A percentile compares a stretch with the other conserved stretches of the same genome.
phyloP scores from a whole-genome alignment of 2,797 vertebrate species.

The Rhyacichthys aspro region DNA sequence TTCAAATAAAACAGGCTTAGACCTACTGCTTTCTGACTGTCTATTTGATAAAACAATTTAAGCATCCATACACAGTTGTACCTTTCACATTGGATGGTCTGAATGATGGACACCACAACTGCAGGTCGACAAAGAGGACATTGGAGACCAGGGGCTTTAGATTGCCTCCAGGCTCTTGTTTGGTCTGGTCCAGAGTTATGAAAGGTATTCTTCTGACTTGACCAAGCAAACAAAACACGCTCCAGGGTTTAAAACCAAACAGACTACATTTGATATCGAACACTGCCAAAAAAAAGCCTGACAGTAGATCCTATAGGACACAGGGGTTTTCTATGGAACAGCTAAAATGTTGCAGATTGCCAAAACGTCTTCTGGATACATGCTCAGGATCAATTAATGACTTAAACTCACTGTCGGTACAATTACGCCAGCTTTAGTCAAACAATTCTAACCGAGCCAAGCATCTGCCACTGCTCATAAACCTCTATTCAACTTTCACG shows the following conservation, averaged over 20 bases:
- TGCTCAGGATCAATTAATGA: too few species aligned
- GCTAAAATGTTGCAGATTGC: neutral
- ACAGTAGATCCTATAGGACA: neutral
- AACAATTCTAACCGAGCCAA: constrained; percentile 11
- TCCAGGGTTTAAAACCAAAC: constrained; percentile 3
- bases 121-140: neutral
- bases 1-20: neutral
- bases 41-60: neutral
- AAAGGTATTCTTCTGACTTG: constrained; percentile 8
- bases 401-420: neutral
- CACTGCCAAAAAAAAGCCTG: neutral
- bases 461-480: constrained; percentile 23
- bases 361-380: too few species aligned
- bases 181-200: constrained; percentile 10
- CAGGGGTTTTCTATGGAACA: neutral
- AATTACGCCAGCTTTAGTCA: constrained; percentile 1
- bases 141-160: constrained; percentile 1
- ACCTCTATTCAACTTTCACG: constrained; percentile 18
- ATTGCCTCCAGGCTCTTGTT: neutral
- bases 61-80: neutral
- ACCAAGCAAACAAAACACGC: constrained; percentile 11
- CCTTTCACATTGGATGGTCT: neutral
- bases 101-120: neutral
- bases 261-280: constrained; percentile 1
- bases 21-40: neutral